Conservation (phyloP, 2,113 vertebrate genomes). For the Heptranchias perlo region DNA sequence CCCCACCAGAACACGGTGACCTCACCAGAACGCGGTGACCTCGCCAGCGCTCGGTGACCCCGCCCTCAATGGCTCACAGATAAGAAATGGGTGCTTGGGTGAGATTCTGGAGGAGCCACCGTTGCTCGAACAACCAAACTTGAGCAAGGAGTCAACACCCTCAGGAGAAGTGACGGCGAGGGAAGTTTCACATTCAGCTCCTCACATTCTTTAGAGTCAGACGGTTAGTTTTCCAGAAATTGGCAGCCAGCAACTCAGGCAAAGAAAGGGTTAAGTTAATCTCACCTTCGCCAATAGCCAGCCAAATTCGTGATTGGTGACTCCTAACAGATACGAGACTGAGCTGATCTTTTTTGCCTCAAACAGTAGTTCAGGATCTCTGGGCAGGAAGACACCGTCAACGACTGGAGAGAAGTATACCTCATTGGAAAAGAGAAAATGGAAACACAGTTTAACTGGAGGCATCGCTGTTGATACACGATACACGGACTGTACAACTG, state of each 20-base stretch:
- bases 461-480: background rate
- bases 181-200: background rate
- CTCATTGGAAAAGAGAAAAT: background rate
- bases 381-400: constrained; percentile 62
- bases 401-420: constrained; percentile 49
- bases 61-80: background rate
- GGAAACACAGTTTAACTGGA: background rate
- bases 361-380: constrained; percentile 54
- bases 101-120: background rate
- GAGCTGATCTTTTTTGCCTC: constrained; percentile 53
- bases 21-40: no score
- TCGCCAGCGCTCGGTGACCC: no score
- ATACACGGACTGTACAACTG: background rate
- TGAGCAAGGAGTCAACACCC: background rate
- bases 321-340: constrained; percentile 67
- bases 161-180: background rate
- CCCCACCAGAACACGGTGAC: no score
- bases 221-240: no score
- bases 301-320: constrained; percentile 68
- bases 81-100: background rate
- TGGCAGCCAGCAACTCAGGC: background rate
- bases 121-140: background rate
- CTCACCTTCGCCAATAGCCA: constrained; percentile 55
- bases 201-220: background rate
- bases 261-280: background rate